Evolutionary conservation across 2,113 vertebrate genomes (phyloP), one percentile per base, ranked within the genome.

Genomic region (Solea solea): DNA sequence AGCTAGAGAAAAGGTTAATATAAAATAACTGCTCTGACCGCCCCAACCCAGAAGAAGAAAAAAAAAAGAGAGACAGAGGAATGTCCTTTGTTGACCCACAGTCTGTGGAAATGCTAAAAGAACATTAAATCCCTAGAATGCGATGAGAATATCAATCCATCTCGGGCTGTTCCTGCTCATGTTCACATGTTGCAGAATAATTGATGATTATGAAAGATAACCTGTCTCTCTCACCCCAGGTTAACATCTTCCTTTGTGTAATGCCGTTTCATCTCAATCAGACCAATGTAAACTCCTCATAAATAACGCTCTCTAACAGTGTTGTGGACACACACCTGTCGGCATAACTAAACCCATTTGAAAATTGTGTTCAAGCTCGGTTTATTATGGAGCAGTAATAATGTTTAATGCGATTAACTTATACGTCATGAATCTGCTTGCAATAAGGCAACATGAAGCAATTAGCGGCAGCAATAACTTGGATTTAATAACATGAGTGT

Each of bases 191-290:
- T 8, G 15, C 6, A 14, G 3, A 57, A 40, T 21, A 69, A 74
- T 72, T 44, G 15, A 76, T 69, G 34, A 54, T 40, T 21, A 69
- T 63, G n/a, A 63, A 62, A 63, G 61, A 12, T 39, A 59, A 41
- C 34, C 46, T 16, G 45, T 50, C 13, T 49, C 56, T 68, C 41
- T 74, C 53, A 75, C 62, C 71, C 28, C 16, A 39, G 75, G 66
- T 74, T 71, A 77, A 73, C 28, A 0, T 44, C 59, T 39, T 25
- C n/a, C 15, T 10, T 49, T 44, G 34, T 27, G n/a, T 25, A 34
- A 63, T 25, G 12, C 72, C 27, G 15, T 39, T 45, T 45, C 44
- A 45, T 45, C 12, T 45, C 12, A 45, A 9, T 45, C 44, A 45
- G 34, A 34, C 34, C 34, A 34, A 34, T 34, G 34, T 34, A 45